Evolutionary conservation across 2,888 invertebrate species (phyloP).

Genomic region (Monopis laevigella): DNA sequence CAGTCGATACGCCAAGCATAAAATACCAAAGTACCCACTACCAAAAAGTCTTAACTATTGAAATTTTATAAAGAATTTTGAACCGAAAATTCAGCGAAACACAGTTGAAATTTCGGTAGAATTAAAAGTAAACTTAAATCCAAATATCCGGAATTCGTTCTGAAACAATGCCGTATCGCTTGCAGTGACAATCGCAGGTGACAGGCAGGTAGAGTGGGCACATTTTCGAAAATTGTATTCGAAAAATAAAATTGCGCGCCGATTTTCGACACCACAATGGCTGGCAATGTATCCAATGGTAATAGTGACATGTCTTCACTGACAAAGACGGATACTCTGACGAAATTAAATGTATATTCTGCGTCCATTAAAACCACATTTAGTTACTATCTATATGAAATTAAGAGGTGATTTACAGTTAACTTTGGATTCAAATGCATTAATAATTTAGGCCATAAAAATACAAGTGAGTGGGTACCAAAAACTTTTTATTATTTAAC

Average conservation of each 20-base stretch:
- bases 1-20: slow-evolving; percentile 25
- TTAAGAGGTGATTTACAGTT: too few relatives aligned
- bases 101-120: not conserved
- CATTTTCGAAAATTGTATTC: slow-evolving; percentile 5
- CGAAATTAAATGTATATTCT: too few relatives aligned
- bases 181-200: slow-evolving; percentile 51
- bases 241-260: slow-evolving; percentile 3
- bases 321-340: slow-evolving; percentile 8
- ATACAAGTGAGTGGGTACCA: too few relatives aligned
- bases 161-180: slow-evolving; percentile 53
- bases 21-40: too few relatives aligned
- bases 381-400: too few relatives aligned
- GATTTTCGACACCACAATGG: slow-evolving; percentile 8
- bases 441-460: too few relatives aligned
- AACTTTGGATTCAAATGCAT: too few relatives aligned
- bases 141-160: not conserved
- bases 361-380: too few relatives aligned
- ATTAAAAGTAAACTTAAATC: not conserved
- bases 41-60: not conserved
- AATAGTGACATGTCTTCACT: not conserved
- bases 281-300: not conserved
- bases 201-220: slow-evolving; percentile 36
- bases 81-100: not conserved
- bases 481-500: too few relatives aligned
- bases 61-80: not conserved